A percentile compares a stretch with the other conserved stretches of the same genome.
Evolutionary conservation across 2,797 vertebrate genomes (phyloP).

Genomic region (Hephaestus fuliginosus): DNA sequence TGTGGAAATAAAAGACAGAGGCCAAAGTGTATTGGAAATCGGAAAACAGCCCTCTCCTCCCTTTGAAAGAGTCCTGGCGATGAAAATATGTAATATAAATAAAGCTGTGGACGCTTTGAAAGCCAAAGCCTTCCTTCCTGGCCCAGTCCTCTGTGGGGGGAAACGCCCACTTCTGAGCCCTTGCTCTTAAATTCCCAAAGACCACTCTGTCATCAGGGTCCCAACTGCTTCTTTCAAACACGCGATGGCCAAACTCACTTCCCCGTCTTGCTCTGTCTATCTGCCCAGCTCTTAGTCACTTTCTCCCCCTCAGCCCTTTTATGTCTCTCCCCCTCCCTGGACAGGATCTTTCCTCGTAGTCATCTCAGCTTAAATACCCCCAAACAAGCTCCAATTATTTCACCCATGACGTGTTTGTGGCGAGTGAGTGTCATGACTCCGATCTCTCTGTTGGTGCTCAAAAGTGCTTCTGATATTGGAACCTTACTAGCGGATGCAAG

Average conservation of each 20-base stretch:
- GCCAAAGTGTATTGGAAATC: conserved; percentile 77
- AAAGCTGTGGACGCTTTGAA: conserved; percentile 88
- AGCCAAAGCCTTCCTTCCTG: conserved; percentile 90
- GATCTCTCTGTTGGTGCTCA: conserved; percentile 58
- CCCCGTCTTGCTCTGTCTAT: conserved; percentile 66
- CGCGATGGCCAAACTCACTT: conserved; percentile 84
- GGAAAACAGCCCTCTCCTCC: conserved; percentile 78
- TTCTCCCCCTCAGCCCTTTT: conserved; percentile 82
- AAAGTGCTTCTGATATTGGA: conserved; percentile 73
- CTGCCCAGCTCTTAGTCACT: conserved; percentile 59
- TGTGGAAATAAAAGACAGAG: conserved; percentile 75
- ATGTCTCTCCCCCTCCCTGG: conserved; percentile 77
- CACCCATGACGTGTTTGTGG: conserved; percentile 56
- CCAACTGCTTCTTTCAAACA: conserved; percentile 89
- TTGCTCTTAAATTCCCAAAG: conserved; percentile 89
- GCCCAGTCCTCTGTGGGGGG: conserved; percentile 81
- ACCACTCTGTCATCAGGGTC: conserved; percentile 89
- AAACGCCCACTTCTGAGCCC: conserved; percentile 81
- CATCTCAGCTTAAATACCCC: conserved; percentile 80
- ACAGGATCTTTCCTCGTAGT: conserved; percentile 72
- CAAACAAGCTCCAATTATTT: conserved; percentile 78
- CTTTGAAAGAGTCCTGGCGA: conserved; percentile 85
- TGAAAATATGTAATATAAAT: conserved; percentile 92
- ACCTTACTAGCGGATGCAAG: conserved; percentile 74
- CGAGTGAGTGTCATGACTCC: conserved; percentile 56